Evolutionary conservation across 1,140 invertebrate genomes (phyloP), one percentile per base, ranked within the genome.

Genomic region (Brachionus sp.): DNA sequence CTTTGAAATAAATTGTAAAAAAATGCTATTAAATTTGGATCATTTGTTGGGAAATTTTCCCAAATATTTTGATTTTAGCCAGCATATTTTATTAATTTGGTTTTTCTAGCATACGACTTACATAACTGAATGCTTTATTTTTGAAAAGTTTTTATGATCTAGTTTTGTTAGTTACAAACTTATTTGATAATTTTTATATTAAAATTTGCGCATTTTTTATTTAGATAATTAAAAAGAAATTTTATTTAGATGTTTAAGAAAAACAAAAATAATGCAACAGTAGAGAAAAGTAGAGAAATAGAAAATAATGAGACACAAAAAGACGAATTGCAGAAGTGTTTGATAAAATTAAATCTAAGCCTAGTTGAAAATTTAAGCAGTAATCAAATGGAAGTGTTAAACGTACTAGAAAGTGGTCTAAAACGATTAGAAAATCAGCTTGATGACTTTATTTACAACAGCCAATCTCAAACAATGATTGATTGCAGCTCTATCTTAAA

Each of bases 1-100:
- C 53, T 62, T 62, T 53, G 13, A 62, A 62, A 62, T n/a, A 62
- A 62, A 62, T 62, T 62, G 53, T 62, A 62, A 62, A 62, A 62
- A 16, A 16, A 62, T 16, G 13, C 13, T 62, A 29, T 66, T 66
- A 25, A 3, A 66, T 66, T 29, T 66, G 19, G 23, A 29, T 66
- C 23, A 29, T 66, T 16, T 23, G 23, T 66, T n/a, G 62, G 62
- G 62, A 66, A 66, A 29, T 29, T 66, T 66, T 66, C 62, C 62
- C 62, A 66, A 66, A 66, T 66, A 16, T 29, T 29, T 29, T 66
- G 13, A 16, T 66, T 16, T 66, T 66, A 66, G 6, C 2, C 9
- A 16, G 25, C 19, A 16, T 7, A 62, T 62, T 62, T 62, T 62
- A 16, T 62, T 62, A 62, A 16, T 62, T 62, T 62, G 53, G 13